Evolutionary conservation across 2,113 vertebrate species (phyloP), one percentile per base, ranked within the genome.

Genomic region (Poeciliopsis turrubarensis): DNA sequence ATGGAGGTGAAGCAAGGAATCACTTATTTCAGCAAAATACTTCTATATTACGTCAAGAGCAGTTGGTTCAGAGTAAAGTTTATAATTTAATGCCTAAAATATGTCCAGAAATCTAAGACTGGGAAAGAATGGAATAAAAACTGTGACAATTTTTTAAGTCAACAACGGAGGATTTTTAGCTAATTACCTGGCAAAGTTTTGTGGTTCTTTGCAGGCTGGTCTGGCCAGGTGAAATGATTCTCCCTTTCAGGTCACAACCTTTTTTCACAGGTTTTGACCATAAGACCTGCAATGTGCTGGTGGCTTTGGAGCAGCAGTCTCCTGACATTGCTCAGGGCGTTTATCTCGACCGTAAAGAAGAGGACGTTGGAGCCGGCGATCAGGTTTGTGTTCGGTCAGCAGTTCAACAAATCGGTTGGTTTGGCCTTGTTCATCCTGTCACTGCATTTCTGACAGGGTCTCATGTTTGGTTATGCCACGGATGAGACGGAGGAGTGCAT

Each of bases 391-490:
- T 75, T 47, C 72, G n/a, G 19, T 13, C 31, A 27, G 6, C 5
- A 51, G 68, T 41, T 22, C 61, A 12, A 19, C 25, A 39, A 63
- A 25, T 60, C 65, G 1, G 14, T 51, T 73, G 61, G 25, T 34
- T 37, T 26, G 47, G 19, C 31, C 60, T 2, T 26, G 1, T 19
- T 78, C 13, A 65, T 65, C 54, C n/a, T 72, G 3, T 61, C 14
- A 27, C 73, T 29, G 1, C 44, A 11, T 14, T 3, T 62, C 47
- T 2, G 34, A 0, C 85, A 98, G 98, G 97, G 97, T 17, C 90
- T 99, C 84, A 99, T 99, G 98, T 99, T 99, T 0, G 97, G 97
- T 22, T 99, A 99, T 5, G 97, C 97, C 80, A 98, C 97, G 0
- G 96, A 99, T 14, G 97, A 99, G 92, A 99, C 97, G 0, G 97